phyloP scores from a whole-genome alignment of 2,113 vertebrate genomes.

The Gyps fulvus region DNA sequence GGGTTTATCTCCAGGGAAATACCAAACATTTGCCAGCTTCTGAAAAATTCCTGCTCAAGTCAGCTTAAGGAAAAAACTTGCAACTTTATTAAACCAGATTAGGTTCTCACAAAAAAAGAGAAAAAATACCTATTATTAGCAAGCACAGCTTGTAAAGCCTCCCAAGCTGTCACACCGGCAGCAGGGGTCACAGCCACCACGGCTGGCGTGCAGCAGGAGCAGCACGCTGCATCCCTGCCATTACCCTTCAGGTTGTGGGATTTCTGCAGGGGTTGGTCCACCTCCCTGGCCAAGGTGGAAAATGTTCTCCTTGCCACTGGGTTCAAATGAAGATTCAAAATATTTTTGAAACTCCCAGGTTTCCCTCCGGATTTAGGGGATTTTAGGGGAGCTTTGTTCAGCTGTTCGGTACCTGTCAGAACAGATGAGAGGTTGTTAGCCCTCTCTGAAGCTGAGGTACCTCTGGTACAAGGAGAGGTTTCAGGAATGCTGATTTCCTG shows the following conservation, averaged over 20 bases:
- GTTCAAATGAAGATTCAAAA: background rate
- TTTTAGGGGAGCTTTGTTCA: background rate
- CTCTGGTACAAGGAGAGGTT: background rate
- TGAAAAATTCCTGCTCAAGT: background rate
- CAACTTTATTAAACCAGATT: background rate
- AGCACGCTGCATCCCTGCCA: too few species aligned
- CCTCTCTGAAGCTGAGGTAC: background rate
- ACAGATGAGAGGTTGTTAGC: background rate
- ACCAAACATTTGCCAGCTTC: background rate
- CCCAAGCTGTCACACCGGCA: accelerated
- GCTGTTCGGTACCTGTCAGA: background rate
- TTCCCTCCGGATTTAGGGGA: background rate
- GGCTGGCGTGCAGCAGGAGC: background rate
- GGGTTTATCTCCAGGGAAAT: background rate
- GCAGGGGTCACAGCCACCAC: accelerated
- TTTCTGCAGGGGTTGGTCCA: background rate
- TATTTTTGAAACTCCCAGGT: background rate
- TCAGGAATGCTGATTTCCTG: background rate
- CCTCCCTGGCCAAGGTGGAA: too few species aligned
- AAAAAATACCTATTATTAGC: background rate
- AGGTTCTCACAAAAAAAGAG: background rate
- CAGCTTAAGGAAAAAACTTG: background rate
- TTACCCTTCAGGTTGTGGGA: too few species aligned
- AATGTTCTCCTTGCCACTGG: background rate
- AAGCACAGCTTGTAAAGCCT: background rate